These are phyloP conservation scores for Andrena camellia DNA, from an alignment of 2,888 invertebrate species.

Conservation along the genomic window DNA sequence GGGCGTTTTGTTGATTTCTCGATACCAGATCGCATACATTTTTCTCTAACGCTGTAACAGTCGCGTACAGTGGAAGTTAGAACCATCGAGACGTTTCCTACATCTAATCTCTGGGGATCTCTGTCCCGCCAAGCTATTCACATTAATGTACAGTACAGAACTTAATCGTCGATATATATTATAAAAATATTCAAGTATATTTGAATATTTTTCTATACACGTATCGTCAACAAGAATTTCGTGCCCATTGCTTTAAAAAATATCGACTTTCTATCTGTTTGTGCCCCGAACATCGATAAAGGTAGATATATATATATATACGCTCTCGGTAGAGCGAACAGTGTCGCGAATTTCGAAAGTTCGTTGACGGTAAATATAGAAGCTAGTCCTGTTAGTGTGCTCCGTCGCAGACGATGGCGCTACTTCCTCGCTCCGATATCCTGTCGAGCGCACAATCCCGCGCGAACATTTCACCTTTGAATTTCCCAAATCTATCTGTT, in stretches of 20 bases:
- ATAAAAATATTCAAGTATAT: too few species aligned
- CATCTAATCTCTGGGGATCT: slow-evolving; percentile 36
- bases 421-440: background rate
- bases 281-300: background rate
- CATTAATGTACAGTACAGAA: slow-evolving; percentile 69
- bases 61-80: slow-evolving; percentile 57
- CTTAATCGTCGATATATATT: slow-evolving; percentile 55
- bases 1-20: slow-evolving; percentile 5
- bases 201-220: slow-evolving; percentile 49
- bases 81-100: slow-evolving; percentile 65
- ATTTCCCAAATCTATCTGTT: background rate
- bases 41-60: slow-evolving; percentile 15
- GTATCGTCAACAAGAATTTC: slow-evolving; percentile 48
- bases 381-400: background rate
- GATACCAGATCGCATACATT: background rate
- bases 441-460: background rate
- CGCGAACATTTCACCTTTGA: background rate
- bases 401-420: background rate
- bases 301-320: background rate
- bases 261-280: slow-evolving; percentile 36
- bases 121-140: slow-evolving; percentile 61
- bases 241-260: slow-evolving; percentile 49
- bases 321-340: slow-evolving; percentile 28
- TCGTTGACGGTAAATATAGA: background rate
- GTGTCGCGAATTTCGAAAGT: background rate